Evolutionary conservation across 2,888 invertebrate genomes (phyloP).

Genomic region (Oscheius onirici): DNA sequence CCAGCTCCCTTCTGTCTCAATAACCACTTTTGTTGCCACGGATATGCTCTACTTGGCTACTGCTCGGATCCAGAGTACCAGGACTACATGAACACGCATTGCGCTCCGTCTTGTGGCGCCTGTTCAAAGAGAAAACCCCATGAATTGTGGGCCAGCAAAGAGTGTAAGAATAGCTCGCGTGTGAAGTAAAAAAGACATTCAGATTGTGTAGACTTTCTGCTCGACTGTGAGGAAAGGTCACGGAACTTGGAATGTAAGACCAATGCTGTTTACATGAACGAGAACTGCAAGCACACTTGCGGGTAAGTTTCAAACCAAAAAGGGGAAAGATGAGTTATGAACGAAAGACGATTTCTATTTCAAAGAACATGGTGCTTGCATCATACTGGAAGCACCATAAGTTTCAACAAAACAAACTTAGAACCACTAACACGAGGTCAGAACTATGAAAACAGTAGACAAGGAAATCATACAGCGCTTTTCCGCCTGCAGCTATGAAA

Average conservation of each 20-base stretch:
- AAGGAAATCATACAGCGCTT: no score
- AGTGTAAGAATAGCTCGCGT: not conserved
- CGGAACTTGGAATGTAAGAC: not conserved
- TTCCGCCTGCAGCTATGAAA: no score
- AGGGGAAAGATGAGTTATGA: no score
- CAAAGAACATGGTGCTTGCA: no score
- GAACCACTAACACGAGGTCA: no score
- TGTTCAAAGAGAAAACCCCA: not conserved
- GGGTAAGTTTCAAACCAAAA: not conserved
- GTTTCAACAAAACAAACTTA: no score
- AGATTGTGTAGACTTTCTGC: constrained; percentile 11
- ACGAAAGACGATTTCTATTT: no score
- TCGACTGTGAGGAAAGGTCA: not conserved
- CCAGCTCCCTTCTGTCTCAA: constrained; percentile 3
- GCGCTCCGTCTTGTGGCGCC: constrained; percentile 10
- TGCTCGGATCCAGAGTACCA: not conserved
- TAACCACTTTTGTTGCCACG: constrained; percentile 10
- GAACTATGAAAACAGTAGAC: no score
- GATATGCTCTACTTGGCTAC: not conserved
- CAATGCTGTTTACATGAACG: constrained; percentile 3
- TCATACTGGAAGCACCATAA: no score
- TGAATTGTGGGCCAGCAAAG: not conserved
- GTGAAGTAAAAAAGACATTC: not conserved
- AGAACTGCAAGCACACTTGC: constrained; percentile 22
- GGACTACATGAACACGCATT: constrained; percentile 3